Evolutionary conservation across 1,140 invertebrate species (phyloP), one percentile per base, ranked within the genome.

Genomic region (Meloidogyne exigua): DNA sequence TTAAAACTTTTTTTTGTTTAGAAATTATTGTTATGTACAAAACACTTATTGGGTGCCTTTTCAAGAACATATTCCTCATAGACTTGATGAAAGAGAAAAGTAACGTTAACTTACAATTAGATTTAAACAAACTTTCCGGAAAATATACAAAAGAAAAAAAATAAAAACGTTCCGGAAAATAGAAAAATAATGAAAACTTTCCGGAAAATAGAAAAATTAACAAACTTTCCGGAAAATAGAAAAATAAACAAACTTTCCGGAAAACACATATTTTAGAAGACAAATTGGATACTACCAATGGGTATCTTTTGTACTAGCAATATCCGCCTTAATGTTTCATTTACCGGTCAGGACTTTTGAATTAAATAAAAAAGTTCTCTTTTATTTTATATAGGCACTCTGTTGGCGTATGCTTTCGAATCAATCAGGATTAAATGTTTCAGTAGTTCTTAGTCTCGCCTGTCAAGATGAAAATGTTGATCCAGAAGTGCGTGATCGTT

Each of bases 261-360:
- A 49, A 49, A 42, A 18, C 15, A 57, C 0, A 12, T 49, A 23
- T 4, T 44, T 69, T 28, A 71, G 69, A 73, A 74, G 84, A 26
- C 86, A 88, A 75, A 87, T 87, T 23, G 85, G 85, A 26, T 87
- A 87, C 69, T 87, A 87, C 71, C 85, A 88, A 64, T 78, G 65
- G 76, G 83, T 88, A 9, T 90, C 90, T 12, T 89, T 90, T 66
- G 88, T 90, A 73, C 79, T 90, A 9, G 83, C 89, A 9, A 80
- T 90, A 9, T 88, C 90, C 75, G 89, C 90, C 0, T 82, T 90
- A 7, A 82, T 90, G 79, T 90, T 90, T 81, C 89, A 90, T 80
- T 66, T 90, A 72, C 90, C 90, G 4, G 68, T 68, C 21, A 25
- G 23, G 23, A 2, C 11, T 10, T n/a, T 36, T 26, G n/a, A 4